Evolutionary conservation across 2,888 invertebrate species (phyloP).

Genomic region (Dusona sp.): DNA sequence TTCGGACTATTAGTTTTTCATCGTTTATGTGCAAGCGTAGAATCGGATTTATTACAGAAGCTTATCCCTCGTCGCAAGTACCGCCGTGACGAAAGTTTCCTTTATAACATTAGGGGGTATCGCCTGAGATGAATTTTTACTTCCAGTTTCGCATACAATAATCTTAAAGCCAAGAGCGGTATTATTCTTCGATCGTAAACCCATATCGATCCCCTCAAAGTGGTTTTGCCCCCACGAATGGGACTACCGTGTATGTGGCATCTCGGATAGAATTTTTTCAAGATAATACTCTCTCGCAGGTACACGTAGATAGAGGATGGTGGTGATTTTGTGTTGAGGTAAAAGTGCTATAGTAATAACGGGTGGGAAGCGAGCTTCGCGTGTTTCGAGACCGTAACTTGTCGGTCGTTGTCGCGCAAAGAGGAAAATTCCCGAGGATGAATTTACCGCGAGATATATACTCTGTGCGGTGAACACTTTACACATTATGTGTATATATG

Average conservation of each 20-base stretch:
- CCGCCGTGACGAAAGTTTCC: neutral
- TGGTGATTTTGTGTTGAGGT: slow-evolving; percentile 44
- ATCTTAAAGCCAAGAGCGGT: slow-evolving; percentile 32
- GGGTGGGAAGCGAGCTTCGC: slow-evolving; percentile 68
- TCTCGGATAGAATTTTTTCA: slow-evolving; percentile 24
- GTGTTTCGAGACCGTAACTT: slow-evolving; percentile 74
- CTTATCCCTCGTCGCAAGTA: neutral
- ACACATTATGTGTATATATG: slow-evolving; percentile 28
- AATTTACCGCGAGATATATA: slow-evolving; percentile 64
- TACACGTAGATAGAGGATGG: slow-evolving; percentile 32
- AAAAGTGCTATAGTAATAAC: slow-evolving; percentile 38
- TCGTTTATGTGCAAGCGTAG: neutral
- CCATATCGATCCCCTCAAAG: slow-evolving; percentile 42
- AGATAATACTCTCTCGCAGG: slow-evolving; percentile 15
- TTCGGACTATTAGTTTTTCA: neutral
- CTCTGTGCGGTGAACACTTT: slow-evolving; percentile 30
- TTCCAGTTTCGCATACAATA: slow-evolving; percentile 2
- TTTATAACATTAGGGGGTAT: neutral
- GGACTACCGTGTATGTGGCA: slow-evolving; percentile 29
- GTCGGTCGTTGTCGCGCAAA: slow-evolving; percentile 69
- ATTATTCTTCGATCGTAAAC: slow-evolving; percentile 20
- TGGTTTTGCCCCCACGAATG: slow-evolving; percentile 45
- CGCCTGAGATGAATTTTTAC: neutral
- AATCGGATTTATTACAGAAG: neutral
- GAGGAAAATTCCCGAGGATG: slow-evolving; percentile 67